Percentiles rank a stretch among this genome's conserved stretches.
Evolutionary conservation across 2,797 vertebrate genomes (phyloP).

Genomic region (Aphelocoma californica): DNA sequence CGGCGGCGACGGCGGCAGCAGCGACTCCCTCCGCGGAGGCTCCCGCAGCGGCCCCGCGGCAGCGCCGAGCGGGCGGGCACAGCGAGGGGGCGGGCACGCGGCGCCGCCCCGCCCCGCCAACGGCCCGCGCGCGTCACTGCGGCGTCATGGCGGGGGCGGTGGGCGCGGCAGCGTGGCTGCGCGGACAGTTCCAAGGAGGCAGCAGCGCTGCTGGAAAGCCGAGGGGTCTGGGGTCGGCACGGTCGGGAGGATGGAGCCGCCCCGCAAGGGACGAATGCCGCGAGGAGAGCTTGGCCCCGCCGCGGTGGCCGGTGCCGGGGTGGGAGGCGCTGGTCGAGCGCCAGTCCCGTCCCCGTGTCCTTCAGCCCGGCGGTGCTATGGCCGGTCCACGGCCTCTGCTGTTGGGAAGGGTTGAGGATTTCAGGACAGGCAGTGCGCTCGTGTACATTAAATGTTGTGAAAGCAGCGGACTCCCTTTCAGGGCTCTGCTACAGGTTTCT

Average conservation of each 20-base stretch:
- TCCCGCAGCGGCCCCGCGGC: neutral
- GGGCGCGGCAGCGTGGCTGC: fast-evolving
- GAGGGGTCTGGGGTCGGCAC: fast-evolving
- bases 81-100: neutral
- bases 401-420: neutral
- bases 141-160: neutral
- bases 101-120: neutral
- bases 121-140: neutral
- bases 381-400: neutral
- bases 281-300: no score
- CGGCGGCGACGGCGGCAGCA: no score
- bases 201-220: neutral
- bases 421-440: neutral
- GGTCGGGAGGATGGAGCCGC: neutral
- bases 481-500: no score
- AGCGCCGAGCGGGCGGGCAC: neutral
- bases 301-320: neutral
- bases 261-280: neutral
- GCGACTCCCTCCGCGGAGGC: neutral
- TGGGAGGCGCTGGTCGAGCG: neutral
- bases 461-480: fast-evolving
- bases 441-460: fast-evolving
- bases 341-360: neutral
- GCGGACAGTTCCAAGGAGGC: fast-evolving
- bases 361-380: neutral